Conservation (phyloP, 2,113 vertebrate genomes). For the Vimba vimba region DNA sequence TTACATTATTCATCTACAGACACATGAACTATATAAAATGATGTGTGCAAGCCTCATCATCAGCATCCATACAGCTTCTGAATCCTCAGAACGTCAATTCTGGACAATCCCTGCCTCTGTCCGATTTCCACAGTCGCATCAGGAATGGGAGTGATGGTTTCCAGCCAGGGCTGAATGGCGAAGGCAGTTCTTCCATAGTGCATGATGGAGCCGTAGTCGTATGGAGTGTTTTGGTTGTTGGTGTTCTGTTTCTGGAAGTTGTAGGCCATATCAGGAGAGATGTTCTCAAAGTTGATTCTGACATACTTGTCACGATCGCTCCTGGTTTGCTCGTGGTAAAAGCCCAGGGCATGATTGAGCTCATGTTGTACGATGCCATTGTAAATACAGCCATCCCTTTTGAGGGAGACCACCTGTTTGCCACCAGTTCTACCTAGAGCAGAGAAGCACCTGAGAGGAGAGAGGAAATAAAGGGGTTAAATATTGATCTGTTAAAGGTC, state of each 20-base stretch:
- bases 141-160: slow-evolving; percentile 59
- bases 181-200: slow-evolving; percentile 59
- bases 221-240: slow-evolving; percentile 57
- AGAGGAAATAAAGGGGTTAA: neutral
- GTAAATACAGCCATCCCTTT: slow-evolving; percentile 39
- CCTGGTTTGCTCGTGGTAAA: slow-evolving; percentile 67
- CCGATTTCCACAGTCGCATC: slow-evolving; percentile 42
- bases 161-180: slow-evolving; percentile 24
- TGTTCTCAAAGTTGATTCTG: slow-evolving; percentile 57
- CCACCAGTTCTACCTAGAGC: slow-evolving; percentile 54
- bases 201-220: slow-evolving; percentile 63
- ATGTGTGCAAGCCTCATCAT: neutral
- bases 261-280: slow-evolving; percentile 34
- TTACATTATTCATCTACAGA: neutral
- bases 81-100: slow-evolving; percentile 54
- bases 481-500: too few relatives aligned
- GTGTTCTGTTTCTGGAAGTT: slow-evolving; percentile 53
- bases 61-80: slow-evolving; percentile 53
- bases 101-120: slow-evolving; percentile 49
- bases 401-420: slow-evolving; percentile 63
- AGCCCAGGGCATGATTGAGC: slow-evolving; percentile 64
- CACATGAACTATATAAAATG: neutral
- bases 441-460: slow-evolving; percentile 63
- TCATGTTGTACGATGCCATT: slow-evolving; percentile 59
- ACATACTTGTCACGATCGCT: slow-evolving; percentile 63